Base-by-base conservation (phyloP, 2,113 vertebrate species). In the Trichechus manatus region DNA sequence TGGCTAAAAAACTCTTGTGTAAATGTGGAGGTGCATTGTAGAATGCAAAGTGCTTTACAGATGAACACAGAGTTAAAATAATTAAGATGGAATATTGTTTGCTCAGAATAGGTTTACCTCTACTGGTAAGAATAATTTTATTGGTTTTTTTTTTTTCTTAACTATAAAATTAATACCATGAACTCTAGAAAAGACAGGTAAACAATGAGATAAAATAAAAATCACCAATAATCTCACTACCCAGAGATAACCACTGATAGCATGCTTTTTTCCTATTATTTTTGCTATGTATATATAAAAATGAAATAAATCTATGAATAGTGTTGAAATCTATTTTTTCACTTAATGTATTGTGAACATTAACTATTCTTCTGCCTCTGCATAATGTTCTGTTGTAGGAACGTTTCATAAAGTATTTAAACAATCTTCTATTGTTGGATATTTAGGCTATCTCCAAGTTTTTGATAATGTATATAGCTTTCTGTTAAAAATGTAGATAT, bases 111-210 rank as follows among this genome's bases (percentile, higher is more conserved):
- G 19, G 36, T 66, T 79, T 86, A 47, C 61, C 29, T 94, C 36
- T 93, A 64, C 75, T 10, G 25, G 25, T 70, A 93, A 75, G 79
- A 87, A 81, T 77, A 75, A 53, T 74, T 79, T 64, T 82, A 83
- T 86, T 91, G 44, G 9, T 1, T 47, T 64, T 87, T 91, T 97
- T 91, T 90, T 94, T 96, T 89, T 33, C 36, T 85, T 85, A 63
- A 94, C 79, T 92, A 50, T 82, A 82, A 68, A 79, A 93, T 53
- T 91, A 88, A 50, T 75, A 56, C 66, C 1, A 63, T 50, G 20
- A 80, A 84, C 25, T 50, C 50, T 86, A 74, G 66, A 91, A 75
- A 79, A 92, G 29, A 79, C 42, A 88, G 14, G 25, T 53, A 83
- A 84, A 91, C 36, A 89, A 44, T 74, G 39, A 86, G 50, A 79